These are phyloP conservation scores for Spilarctia lutea DNA, from an alignment of 2,888 invertebrate genomes.

Conservation along the genomic window DNA sequence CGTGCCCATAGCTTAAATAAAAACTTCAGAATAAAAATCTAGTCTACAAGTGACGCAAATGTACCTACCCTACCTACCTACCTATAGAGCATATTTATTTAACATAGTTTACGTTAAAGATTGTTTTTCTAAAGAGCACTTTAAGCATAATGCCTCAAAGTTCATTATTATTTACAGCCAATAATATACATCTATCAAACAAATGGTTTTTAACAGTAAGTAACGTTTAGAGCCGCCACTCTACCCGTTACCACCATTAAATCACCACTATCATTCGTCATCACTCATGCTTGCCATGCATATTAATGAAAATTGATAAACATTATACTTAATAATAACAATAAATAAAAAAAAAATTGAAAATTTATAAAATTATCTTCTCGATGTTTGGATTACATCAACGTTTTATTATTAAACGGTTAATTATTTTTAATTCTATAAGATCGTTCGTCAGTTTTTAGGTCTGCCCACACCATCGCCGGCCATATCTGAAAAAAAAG, in stretches of 20 bases:
- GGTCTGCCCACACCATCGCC: neutral
- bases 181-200: constrained; percentile 41
- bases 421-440: neutral
- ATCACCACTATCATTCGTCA: constrained; percentile 48
- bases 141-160: constrained; percentile 37
- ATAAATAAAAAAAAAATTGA: too few species aligned
- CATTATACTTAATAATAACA: constrained; percentile 20
- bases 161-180: constrained; percentile 43
- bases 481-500: constrained; percentile 13
- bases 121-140: neutral
- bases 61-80: neutral
- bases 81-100: neutral
- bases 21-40: neutral
- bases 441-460: neutral
- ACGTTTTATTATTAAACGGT: neutral
- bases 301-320: constrained; percentile 31
- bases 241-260: constrained; percentile 61
- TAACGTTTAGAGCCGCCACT: constrained; percentile 79
- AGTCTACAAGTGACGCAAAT: neutral
- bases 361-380: neutral
- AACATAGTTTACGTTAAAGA: neutral
- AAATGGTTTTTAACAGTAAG: constrained; percentile 53
- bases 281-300: constrained; percentile 52
- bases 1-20: constrained; percentile 31
- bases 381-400: neutral